Percentiles rank a stretch among this genome's conserved stretches.
phyloP scores from a whole-genome alignment of 2,113 vertebrate species.

The Elanoides forficatus region DNA sequence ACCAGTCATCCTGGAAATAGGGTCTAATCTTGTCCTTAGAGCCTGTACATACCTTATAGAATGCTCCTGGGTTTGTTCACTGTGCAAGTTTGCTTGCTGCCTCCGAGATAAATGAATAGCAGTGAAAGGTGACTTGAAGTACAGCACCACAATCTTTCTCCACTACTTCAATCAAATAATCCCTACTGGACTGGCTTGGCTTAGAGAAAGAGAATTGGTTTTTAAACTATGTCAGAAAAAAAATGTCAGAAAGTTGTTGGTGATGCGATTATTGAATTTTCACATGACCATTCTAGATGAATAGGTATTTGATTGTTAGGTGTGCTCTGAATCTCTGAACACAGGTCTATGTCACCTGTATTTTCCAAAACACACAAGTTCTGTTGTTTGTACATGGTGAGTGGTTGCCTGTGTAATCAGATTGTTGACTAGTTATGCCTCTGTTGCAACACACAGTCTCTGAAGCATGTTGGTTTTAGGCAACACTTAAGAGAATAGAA shows the following conservation, averaged over 20 bases:
- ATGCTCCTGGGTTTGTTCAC: not conserved
- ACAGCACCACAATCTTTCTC: not conserved
- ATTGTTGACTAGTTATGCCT: not conserved
- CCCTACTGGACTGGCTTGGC: not conserved
- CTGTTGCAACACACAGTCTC: not conserved
- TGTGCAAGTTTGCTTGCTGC: not conserved
- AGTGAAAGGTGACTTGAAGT: not conserved
- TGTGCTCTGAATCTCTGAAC: not conserved
- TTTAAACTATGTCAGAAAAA: not conserved
- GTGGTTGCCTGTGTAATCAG: not conserved
- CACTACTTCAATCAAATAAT: not conserved
- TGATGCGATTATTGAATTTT: not conserved
- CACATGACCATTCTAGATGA: fast-evolving
- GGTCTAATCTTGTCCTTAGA: not conserved
- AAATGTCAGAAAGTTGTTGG: not conserved
- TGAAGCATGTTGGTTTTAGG: not conserved
- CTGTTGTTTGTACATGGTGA: fast-evolving
- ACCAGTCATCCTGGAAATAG: not conserved
- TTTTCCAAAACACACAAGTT: not conserved
- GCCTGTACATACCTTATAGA: not conserved
- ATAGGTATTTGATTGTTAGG: not conserved
- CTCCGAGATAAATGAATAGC: not conserved
- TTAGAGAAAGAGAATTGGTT: not conserved
- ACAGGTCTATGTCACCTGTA: not conserved
- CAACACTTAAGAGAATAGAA: not conserved